phyloP scores from a whole-genome alignment of 2,888 invertebrate genomes.

The Meteorus colon region DNA sequence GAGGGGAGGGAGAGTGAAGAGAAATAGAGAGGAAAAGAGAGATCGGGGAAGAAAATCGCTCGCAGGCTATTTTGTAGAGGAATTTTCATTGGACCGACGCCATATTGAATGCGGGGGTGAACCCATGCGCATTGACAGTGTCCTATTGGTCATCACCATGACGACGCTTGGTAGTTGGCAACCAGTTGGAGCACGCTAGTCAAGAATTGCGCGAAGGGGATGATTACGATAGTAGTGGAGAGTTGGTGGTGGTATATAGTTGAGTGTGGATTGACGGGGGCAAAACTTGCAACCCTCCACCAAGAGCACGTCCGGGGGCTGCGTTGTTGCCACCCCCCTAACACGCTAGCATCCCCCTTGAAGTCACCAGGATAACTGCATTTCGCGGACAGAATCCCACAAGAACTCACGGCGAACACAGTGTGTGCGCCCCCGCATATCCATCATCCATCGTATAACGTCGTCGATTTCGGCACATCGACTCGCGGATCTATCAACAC shows the following conservation, averaged over 20 bases:
- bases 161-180: slow-evolving; percentile 63
- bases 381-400: slow-evolving; percentile 72
- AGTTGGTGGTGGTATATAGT: not conserved
- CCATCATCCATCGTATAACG: slow-evolving; percentile 40
- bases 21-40: slow-evolving; percentile 33
- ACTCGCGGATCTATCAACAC: not conserved
- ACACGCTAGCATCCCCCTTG: slow-evolving; percentile 56
- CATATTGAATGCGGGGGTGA: slow-evolving; percentile 64
- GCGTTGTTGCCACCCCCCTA: slow-evolving; percentile 43
- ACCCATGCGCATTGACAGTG: slow-evolving; percentile 61
- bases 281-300: slow-evolving; percentile 22
- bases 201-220: slow-evolving; percentile 40
- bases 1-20: slow-evolving; percentile 26
- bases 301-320: slow-evolving; percentile 28
- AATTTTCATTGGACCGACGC: slow-evolving; percentile 71
- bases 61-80: slow-evolving; percentile 70
- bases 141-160: slow-evolving; percentile 72
- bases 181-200: slow-evolving; percentile 24
- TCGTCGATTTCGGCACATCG: slow-evolving; percentile 26
- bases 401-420: slow-evolving; percentile 70
- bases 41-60: slow-evolving; percentile 64
- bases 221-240: not conserved
- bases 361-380: slow-evolving; percentile 71
- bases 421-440: slow-evolving; percentile 60
- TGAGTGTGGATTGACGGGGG: slow-evolving; percentile 43